Evolutionary conservation across 2,888 invertebrate genomes (phyloP), one percentile per base, ranked within the genome.

Genomic region (Smittia sp.): DNA sequence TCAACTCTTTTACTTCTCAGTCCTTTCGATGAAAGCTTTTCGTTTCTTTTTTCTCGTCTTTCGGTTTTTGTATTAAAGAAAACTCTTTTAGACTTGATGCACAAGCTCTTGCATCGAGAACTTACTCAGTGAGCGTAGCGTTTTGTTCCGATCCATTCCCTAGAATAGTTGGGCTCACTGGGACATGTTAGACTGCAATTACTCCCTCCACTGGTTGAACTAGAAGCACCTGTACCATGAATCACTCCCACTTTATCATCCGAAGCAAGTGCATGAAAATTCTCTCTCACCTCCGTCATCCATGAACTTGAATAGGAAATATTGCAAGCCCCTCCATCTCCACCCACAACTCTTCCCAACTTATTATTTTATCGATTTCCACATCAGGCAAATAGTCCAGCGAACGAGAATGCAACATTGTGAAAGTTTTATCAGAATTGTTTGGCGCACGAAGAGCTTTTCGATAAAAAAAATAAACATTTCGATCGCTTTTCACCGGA

Each of bases 381-480:
- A 46, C 46, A 46, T 46, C 46, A 46, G 9, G 46, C 13, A 46
- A 46, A 46, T 46, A 13, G 46, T 46, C 46, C 46, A 46, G 15
- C 3, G 3, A 46, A 46, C 46, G 2, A n/a, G 46, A 46, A 3
- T 46, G 46, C 58, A 58, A 58, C 58, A 58, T 20, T 58, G 58
- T 46, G 46, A 46, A 46, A 46, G 13, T 46, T 46, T 46, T n/a
- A 46, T 46, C 32, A 32, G 46, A 46, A 46, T 3, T 46, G 46
- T 46, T 46, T 46, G 46, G 46, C 13, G 15, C 46, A 46, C 46
- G 46, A 46, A 46, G 22, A 58, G n/a, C 58, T 22, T 58, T 58
- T 58, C 58, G 15, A 46, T 15, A 22, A 9, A 58, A 52, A 52
- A 58, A 7, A 58, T 58, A 58, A 58, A 58, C 22, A 58, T 58